Evolutionary conservation across 2,888 invertebrate species (phyloP), one percentile per base, ranked within the genome.

Genomic region (Limnephilus auricula): DNA sequence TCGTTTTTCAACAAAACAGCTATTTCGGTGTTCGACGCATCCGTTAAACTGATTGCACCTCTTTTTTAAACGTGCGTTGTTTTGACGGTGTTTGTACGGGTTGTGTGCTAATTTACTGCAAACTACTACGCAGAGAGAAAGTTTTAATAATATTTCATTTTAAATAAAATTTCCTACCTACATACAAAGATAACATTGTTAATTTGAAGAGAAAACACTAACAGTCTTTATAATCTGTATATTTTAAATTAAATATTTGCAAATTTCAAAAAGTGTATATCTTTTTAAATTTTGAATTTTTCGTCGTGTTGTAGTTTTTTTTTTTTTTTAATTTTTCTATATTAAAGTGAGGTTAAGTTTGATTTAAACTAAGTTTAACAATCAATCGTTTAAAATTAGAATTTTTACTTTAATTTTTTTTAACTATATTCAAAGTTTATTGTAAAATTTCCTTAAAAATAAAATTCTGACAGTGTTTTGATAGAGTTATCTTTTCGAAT

Each of bases 1-100:
- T 95, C 93, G 96, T 95, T 94, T 96, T 95, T 95, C 95, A 95
- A 96, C 95, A 95, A 96, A 94, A 95, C 96, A 95, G 95, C 91
- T 65, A 31, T 86, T 50, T 65, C 84, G 90, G 92, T 92, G 84
- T 34, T 92, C 90, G 92, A 90, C 92, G 50, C 45, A 85, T 40
- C 91, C 79, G 65, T 45, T 25, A 90, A 87, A 12, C 83, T 34
- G 15, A 15, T 37, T 79, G 86, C 86, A 90, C 88, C 90, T 78
- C 78, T 80, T 94, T 90, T 94, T 94, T 94, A 92, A 94, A 93
- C 89, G 45, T 18, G n/a, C 90, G 94, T 94, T 94, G 94, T 94
- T 94, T 90, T 94, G 94, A 94, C 93, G 94, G 84, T 86, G 30
- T 86, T 85, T 88, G 92, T 40, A 90, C 65, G 90, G 90, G 89